Evolutionary conservation across 2,888 invertebrate species (phyloP), one percentile per base, ranked within the genome.

Genomic region (Papilio demoleus): DNA sequence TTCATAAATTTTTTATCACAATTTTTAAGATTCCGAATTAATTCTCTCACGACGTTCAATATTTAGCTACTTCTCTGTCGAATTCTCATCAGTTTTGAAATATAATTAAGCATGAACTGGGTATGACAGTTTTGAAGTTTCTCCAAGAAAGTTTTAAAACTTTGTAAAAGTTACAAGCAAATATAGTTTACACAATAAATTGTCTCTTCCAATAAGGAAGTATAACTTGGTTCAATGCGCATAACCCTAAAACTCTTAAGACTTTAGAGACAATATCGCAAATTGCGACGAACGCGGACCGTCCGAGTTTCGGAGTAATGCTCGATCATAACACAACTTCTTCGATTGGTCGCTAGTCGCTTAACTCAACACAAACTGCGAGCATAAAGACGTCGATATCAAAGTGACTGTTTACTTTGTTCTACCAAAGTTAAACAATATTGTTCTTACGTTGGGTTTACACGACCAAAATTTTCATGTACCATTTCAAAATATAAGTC

Each of bases 201-300:
- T 4, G 50, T 40, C 64, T n/a, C 59, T 68, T 60, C 68, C 47
- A 59, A 40, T 50, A n/a, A n/a, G 11, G 6, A 22, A 36, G 58
- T 47, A 59, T 50, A 22, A 36, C 59, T 64, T 45, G n/a, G 59
- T 73, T 73, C 65, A 47, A 68, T 72, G 72, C 72, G 70, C 70
- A 73, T 70, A 72, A 73, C 72, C 72, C 74, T 71, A 77, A 77
- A 77, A 77, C 77, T 71, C 75, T 76, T 76, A 75, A 73, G 74
- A 75, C 72, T 78, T 74, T 73, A 71, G 76, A 78, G 76, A 80
- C 79, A 80, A 80, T 81, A 78, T 77, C 75, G 72, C 76, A 77
- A 79, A 79, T 79, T 78, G 76, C 74, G 56, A 71, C 66, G 70
- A 69, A 69, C 71, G 68, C 68, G 65, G 75, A 74, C 75, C 68